Conservation (phyloP, 2,797 vertebrate genomes). For the Trachops cirrhosus region DNA sequence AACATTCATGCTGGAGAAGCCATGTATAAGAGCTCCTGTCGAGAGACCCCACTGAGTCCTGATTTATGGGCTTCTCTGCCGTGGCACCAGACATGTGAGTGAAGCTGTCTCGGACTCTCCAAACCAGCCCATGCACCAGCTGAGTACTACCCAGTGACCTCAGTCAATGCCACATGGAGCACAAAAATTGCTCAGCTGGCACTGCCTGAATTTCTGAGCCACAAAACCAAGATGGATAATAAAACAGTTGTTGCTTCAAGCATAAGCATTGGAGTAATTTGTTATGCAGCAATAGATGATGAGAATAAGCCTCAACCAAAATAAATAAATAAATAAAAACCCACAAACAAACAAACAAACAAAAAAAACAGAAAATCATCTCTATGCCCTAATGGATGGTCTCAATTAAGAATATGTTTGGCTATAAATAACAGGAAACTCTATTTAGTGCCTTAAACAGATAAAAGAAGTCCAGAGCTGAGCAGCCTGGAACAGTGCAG, state of each 20-base stretch:
- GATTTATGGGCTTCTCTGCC: background rate
- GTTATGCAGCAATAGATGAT: background rate
- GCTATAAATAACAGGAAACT: background rate
- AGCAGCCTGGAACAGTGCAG: background rate
- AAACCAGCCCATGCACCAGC: background rate
- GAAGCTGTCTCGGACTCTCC: background rate
- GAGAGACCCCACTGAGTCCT: background rate
- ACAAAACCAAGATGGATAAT: background rate
- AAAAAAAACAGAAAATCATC: background rate
- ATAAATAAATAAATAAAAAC: background rate
- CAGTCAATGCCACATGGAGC: background rate
- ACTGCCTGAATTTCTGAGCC: background rate
- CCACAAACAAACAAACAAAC: background rate
- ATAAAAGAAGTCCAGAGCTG: background rate
- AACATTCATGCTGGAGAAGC: background rate
- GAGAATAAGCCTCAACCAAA: background rate
- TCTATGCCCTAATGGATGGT: background rate
- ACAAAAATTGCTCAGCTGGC: background rate
- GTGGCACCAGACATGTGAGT: background rate
- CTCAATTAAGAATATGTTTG: background rate
- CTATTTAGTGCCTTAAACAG: background rate
- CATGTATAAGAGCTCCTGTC: accelerated
- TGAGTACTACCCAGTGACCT: background rate
- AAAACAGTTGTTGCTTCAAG: background rate
- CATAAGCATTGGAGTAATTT: background rate